A percentile compares a stretch with the other conserved stretches of the same genome.
Conservation (phyloP, 2,113 vertebrate species). For the Miniopterus natalensis region DNA sequence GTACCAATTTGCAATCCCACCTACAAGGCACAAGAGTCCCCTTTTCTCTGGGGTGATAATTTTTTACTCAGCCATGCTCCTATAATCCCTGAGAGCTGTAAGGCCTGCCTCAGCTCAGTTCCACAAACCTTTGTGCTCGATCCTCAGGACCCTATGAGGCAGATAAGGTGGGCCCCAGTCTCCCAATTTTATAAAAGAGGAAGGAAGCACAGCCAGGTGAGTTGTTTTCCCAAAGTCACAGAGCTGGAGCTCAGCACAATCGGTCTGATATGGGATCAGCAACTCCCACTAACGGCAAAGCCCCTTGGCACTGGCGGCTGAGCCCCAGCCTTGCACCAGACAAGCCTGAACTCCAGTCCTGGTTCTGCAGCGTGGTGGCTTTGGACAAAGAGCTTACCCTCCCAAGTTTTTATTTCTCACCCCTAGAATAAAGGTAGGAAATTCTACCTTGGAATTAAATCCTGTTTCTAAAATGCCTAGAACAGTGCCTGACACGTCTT, state of each 20-base stretch:
- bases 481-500: background rate
- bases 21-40: background rate
- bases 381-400: background rate
- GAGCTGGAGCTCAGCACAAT: background rate
- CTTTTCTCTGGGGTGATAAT: background rate
- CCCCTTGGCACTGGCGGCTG: background rate
- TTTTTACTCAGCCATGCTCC: background rate
- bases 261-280: background rate
- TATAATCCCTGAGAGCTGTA: background rate
- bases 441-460: background rate
- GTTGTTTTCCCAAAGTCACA: background rate
- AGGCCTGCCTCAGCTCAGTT: background rate
- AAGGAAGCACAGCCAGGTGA: background rate
- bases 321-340: background rate
- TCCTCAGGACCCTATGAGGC: background rate
- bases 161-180: background rate
- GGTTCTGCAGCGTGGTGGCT: background rate
- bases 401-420: background rate
- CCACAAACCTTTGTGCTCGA: background rate
- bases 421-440: slow-evolving; percentile 35
- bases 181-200: background rate
- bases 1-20: background rate
- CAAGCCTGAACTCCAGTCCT: background rate
- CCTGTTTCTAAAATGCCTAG: background rate
- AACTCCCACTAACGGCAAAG: background rate